Percentiles rank a stretch among this genome's conserved stretches.
Evolutionary conservation across 1,140 invertebrate genomes (phyloP).

Genomic region (Charaxes varanes): DNA sequence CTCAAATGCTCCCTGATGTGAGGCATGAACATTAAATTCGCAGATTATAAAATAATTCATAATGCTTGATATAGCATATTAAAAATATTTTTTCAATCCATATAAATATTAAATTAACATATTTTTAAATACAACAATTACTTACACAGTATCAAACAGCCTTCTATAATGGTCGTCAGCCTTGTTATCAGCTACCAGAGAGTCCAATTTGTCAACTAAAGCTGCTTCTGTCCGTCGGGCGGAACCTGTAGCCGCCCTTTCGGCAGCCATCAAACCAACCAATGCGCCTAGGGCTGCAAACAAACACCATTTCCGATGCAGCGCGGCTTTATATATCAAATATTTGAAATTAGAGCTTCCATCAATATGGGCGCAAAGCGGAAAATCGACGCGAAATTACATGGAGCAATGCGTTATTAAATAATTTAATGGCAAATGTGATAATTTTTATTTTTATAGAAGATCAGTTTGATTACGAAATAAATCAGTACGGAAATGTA

Average conservation of each 20-base stretch:
- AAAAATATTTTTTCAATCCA: not conserved
- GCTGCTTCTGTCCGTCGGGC: constrained; percentile 94
- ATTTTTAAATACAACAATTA: constrained; percentile 34
- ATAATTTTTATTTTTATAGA: too few relatives aligned
- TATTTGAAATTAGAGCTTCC: too few relatives aligned
- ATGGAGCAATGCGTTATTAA: too few relatives aligned
- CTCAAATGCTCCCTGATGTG: constrained; percentile 89
- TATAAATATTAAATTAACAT: not conserved
- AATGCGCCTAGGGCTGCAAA: constrained; percentile 96
- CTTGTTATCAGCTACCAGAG: constrained; percentile 93
- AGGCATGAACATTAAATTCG: constrained; percentile 38
- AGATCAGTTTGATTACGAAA: too few relatives aligned
- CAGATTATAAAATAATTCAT: not conserved
- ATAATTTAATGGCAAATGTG: too few relatives aligned
- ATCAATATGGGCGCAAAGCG: too few relatives aligned
- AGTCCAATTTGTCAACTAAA: constrained; percentile 94
- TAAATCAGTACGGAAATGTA: too few relatives aligned
- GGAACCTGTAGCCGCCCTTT: constrained; percentile 86
- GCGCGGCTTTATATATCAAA: too few relatives aligned
- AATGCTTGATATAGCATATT: not conserved
- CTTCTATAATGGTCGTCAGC: constrained; percentile 94
- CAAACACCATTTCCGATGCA: too few relatives aligned
- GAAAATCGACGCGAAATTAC: too few relatives aligned
- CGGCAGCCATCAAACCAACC: constrained; percentile 98
- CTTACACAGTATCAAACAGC: constrained; percentile 96